These are phyloP conservation scores for Acleris holmiana DNA, from an alignment of 2,888 invertebrate species.

Conservation along the genomic window DNA sequence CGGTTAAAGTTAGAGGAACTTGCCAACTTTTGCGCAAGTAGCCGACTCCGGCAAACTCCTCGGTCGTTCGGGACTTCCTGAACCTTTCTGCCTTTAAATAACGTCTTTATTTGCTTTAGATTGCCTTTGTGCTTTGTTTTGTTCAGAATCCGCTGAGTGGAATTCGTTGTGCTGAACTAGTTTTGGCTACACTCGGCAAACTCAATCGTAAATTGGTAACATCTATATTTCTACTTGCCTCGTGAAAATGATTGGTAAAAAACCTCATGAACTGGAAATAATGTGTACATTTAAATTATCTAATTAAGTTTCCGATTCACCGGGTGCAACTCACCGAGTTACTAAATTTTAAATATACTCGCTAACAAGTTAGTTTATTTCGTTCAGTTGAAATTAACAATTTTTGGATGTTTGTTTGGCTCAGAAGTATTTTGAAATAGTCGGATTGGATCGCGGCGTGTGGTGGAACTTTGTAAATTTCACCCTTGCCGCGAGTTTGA, in stretches of 20 bases:
- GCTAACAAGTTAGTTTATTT: slow-evolving; percentile 32
- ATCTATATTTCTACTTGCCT: slow-evolving; percentile 26
- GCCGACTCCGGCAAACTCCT: slow-evolving; percentile 57
- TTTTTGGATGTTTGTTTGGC: slow-evolving; percentile 61
- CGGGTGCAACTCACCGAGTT: slow-evolving; percentile 38
- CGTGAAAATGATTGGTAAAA: slow-evolving; percentile 22
- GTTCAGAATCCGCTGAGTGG: slow-evolving; percentile 2
- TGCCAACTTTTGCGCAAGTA: slow-evolving; percentile 59
- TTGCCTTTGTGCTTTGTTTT: slow-evolving; percentile 38
- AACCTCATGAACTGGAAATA: slow-evolving; percentile 32
- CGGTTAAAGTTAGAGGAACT: slow-evolving; percentile 57
- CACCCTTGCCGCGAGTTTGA: slow-evolving; percentile 62
- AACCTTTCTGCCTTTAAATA: slow-evolving; percentile 54
- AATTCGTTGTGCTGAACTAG: slow-evolving; percentile 7
- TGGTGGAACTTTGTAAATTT: slow-evolving; percentile 71
- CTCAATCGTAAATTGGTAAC: slow-evolving; percentile 13
- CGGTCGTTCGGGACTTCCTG: slow-evolving; percentile 45
- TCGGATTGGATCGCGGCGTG: slow-evolving; percentile 63
- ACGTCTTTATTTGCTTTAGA: slow-evolving; percentile 56
- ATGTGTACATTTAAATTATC: slow-evolving; percentile 34
- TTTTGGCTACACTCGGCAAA: slow-evolving; percentile 12
- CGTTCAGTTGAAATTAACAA: background rate
- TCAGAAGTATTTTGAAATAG: slow-evolving; percentile 71
- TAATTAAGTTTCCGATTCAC: slow-evolving; percentile 41
- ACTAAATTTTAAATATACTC: slow-evolving; percentile 42